Percentiles rank a stretch among this genome's conserved stretches.
phyloP scores from a whole-genome alignment of 1,140 invertebrate genomes.

The Eurosta solidaginis region DNA sequence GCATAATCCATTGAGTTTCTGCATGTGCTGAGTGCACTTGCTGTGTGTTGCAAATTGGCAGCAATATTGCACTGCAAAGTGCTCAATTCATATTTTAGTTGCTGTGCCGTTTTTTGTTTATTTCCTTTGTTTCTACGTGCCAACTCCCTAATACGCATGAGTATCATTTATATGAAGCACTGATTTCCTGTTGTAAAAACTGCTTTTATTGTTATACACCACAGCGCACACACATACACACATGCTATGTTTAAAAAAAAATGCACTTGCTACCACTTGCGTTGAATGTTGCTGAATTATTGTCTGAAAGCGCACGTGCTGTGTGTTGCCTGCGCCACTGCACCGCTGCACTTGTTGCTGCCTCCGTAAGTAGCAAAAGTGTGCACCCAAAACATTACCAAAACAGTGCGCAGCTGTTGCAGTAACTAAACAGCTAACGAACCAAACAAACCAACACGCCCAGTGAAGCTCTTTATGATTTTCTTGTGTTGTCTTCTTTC shows the following conservation, averaged over 20 bases:
- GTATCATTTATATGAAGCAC: neutral
- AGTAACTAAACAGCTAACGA: no score
- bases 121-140: neutral
- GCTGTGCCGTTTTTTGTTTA: neutral
- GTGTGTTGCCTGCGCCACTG: neutral
- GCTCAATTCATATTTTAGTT: constrained; percentile 10
- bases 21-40: neutral
- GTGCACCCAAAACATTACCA: neutral
- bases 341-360: neutral
- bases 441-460: no score
- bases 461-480: neutral
- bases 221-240: neutral
- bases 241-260: neutral
- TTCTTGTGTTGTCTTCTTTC: neutral
- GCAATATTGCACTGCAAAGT: neutral
- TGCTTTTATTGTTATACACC: neutral
- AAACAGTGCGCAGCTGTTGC: neutral
- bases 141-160: neutral
- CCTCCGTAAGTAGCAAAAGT: neutral
- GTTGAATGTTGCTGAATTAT: neutral
- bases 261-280: neutral
- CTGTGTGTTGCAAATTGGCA: constrained; percentile 8
- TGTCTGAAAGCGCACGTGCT: neutral
- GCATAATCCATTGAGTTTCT: no score
- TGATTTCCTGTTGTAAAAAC: neutral